Percentiles rank a stretch among this genome's conserved stretches.
Conservation (phyloP, 2,888 invertebrate species). For the Cryptus armator region DNA sequence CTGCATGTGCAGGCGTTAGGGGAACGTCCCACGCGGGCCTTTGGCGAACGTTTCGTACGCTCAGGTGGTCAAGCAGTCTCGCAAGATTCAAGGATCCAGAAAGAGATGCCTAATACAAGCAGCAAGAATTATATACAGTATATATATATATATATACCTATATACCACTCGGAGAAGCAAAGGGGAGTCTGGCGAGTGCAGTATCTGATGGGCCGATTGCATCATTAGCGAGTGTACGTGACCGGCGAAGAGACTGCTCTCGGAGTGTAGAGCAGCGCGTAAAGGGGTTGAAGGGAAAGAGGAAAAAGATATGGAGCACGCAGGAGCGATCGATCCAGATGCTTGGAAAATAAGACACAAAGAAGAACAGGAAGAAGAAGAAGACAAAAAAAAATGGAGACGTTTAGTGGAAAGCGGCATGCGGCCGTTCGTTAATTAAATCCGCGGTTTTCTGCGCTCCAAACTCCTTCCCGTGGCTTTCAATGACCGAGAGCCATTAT, state of each 20-base stretch:
- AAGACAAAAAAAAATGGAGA: slow-evolving; percentile 3
- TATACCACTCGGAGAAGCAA: slow-evolving; percentile 57
- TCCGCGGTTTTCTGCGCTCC: background rate
- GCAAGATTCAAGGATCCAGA: slow-evolving; percentile 44
- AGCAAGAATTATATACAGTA: slow-evolving; percentile 20
- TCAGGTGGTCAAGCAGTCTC: slow-evolving; percentile 70
- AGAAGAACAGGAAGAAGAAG: background rate
- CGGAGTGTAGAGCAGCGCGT: slow-evolving; percentile 29
- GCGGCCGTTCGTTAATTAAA: background rate
- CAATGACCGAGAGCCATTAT: background rate
- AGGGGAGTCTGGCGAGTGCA: slow-evolving; percentile 65
- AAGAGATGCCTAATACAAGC: slow-evolving; percentile 29
- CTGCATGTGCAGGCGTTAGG: slow-evolving; percentile 57
- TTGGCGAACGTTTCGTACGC: slow-evolving; percentile 72
- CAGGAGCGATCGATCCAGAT: slow-evolving; percentile 22
- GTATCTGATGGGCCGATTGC: slow-evolving; percentile 80
- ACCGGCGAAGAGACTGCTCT: slow-evolving; percentile 44
- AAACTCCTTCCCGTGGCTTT: background rate
- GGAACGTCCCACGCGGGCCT: slow-evolving; percentile 61
- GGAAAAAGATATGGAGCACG: slow-evolving; percentile 21
- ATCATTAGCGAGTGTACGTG: slow-evolving; percentile 80
- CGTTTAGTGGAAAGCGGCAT: background rate
- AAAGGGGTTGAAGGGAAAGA: slow-evolving; percentile 46
- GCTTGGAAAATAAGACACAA: background rate
- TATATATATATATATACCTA: slow-evolving; percentile 53